Conservation (phyloP, 2,888 invertebrate genomes). For the Standfussiana lucernea region DNA sequence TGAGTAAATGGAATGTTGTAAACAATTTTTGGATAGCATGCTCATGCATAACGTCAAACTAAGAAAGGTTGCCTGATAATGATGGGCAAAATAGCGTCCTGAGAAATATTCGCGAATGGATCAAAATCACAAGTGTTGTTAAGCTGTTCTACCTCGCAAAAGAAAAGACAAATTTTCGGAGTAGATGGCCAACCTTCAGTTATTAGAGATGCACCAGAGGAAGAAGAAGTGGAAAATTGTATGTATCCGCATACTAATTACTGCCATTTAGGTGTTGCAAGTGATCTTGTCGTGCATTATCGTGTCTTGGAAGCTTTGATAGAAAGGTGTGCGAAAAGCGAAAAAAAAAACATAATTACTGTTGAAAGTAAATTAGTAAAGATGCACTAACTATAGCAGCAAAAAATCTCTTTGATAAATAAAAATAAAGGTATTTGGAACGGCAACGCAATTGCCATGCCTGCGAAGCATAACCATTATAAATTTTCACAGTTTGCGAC, state of each 20-base stretch:
- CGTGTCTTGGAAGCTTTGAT: background rate
- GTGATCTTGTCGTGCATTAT: too few species aligned
- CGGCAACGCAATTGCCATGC: background rate
- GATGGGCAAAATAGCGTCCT: background rate
- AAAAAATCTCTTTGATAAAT: background rate
- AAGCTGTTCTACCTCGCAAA: background rate
- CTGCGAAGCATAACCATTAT: background rate
- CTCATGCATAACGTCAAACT: background rate
- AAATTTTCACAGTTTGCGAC: background rate
- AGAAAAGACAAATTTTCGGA: background rate
- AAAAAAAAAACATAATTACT: background rate
- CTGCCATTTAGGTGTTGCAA: background rate
- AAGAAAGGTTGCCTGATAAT: background rate
- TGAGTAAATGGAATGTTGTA: constrained; percentile 9
- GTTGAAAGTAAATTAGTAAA: background rate
- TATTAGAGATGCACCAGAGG: background rate
- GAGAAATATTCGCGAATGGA: background rate
- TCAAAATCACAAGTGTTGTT: background rate
- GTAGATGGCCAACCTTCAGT: background rate
- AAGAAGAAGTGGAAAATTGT: background rate
- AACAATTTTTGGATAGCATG: background rate
- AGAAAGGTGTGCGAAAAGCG: background rate
- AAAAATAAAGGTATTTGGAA: background rate
- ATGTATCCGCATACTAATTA: background rate
- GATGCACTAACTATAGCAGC: background rate